Percentiles rank a stretch among this genome's conserved stretches.
These are phyloP conservation scores for Coremacera marginata DNA, from an alignment of 2,888 invertebrate species.

Conservation along the genomic window DNA sequence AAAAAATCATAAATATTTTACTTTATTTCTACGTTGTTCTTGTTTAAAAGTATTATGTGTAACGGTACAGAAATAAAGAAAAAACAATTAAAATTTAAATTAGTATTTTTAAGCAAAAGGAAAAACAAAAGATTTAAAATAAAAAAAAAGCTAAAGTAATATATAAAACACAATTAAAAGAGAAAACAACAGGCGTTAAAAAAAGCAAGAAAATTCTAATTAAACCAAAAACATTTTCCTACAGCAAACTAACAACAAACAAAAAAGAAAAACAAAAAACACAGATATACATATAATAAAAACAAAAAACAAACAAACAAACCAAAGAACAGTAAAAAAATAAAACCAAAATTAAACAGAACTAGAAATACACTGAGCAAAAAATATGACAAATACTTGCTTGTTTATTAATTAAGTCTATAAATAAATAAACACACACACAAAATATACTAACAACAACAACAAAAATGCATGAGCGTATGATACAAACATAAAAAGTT, in stretches of 20 bases:
- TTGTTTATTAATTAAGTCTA: slow-evolving; percentile 13
- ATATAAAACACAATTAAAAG: slow-evolving; percentile 41
- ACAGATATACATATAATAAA: slow-evolving; percentile 13
- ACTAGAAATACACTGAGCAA: slow-evolving; percentile 32
- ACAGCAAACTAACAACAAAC: slow-evolving; percentile 29
- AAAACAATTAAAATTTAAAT: slow-evolving; percentile 39
- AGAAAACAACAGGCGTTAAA: slow-evolving; percentile 33
- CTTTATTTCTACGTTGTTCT: slow-evolving; percentile 62
- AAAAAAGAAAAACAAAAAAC: too few species aligned
- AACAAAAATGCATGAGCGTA: background rate
- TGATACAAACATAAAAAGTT: background rate
- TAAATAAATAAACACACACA: slow-evolving; percentile 43
- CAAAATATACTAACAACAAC: slow-evolving; percentile 2
- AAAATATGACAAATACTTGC: slow-evolving; percentile 22
- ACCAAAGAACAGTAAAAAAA: background rate
- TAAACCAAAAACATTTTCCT: slow-evolving; percentile 41
- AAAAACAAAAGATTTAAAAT: slow-evolving; percentile 31
- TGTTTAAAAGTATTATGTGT: slow-evolving; percentile 55
- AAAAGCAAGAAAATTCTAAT: slow-evolving; percentile 30
- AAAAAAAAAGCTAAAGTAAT: slow-evolving; percentile 40
- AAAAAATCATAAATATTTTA: slow-evolving; percentile 51
- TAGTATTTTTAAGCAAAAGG: slow-evolving; percentile 39
- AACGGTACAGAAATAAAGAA: slow-evolving; percentile 30
- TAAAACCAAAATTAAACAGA: slow-evolving; percentile 22
- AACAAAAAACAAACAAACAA: slow-evolving; percentile 8